Percentiles rank a stretch among this genome's conserved stretches.
phyloP scores from a whole-genome alignment of 2,797 vertebrate species.

The Etheostoma perlongum region DNA sequence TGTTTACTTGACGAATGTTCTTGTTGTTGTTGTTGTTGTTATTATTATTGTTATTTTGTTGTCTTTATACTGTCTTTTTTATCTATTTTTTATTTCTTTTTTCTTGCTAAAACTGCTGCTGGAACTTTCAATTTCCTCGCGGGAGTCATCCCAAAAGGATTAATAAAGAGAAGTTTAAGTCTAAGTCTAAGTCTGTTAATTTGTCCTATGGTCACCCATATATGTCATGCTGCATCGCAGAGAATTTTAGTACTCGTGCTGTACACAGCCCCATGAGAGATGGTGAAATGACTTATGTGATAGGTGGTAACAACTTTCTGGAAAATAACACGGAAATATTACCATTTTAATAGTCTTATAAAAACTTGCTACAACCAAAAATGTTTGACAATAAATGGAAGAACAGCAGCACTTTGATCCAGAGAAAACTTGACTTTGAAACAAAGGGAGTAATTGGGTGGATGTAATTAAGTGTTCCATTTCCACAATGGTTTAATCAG shows the following conservation, averaged over 20 bases:
- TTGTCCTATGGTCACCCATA: conserved; percentile 56
- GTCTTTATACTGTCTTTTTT: too few species aligned
- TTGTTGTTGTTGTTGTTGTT: too few species aligned
- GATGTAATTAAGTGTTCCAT: conserved; percentile 65
- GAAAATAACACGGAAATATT: conserved; percentile 44
- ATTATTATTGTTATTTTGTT: too few species aligned
- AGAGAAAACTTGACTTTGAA: conserved; percentile 40
- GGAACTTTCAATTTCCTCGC: too few species aligned
- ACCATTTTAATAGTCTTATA: conserved; percentile 53
- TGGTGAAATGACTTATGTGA: conserved; percentile 30
- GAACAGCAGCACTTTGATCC: conserved; percentile 32
- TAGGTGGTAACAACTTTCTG: conserved; percentile 22
- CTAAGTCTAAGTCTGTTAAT: conserved; percentile 40
- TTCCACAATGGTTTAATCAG: conserved; percentile 66
- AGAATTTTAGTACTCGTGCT: conserved; percentile 46
- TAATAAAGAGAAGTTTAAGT: too few species aligned
- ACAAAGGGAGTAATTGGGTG: conserved; percentile 64
- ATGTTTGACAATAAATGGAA: conserved; percentile 43
- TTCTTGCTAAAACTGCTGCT: too few species aligned
- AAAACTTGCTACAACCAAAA: conserved; percentile 37
- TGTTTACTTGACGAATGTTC: too few species aligned
- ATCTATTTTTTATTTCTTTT: too few species aligned
- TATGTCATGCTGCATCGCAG: conserved; percentile 68
- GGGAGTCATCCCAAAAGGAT: too few species aligned
- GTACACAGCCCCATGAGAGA: conserved; percentile 46